These are phyloP conservation scores for Drosophila navojoa DNA, from an alignment of 1,140 invertebrate genomes.

Conservation along the genomic window DNA sequence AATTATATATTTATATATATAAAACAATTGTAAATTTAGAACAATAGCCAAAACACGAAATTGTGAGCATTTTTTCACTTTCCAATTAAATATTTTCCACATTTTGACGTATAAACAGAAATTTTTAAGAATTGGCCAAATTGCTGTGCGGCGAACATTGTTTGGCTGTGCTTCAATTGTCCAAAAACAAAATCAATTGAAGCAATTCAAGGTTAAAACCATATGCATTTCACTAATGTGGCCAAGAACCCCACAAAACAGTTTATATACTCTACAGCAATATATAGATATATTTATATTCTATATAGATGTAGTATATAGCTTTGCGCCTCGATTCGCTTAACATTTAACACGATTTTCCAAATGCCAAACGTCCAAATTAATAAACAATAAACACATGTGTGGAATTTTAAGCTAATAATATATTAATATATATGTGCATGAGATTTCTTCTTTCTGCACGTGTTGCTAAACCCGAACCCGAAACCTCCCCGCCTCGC, in stretches of 20 bases:
- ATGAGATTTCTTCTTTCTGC: conserved; percentile 17
- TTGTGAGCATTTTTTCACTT: conserved; percentile 17
- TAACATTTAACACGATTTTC: conserved; percentile 44
- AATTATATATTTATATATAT: neutral
- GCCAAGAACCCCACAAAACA: conserved; percentile 54
- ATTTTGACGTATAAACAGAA: conserved; percentile 31
- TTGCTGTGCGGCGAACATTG: conserved; percentile 14
- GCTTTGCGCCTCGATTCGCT: conserved; percentile 49
- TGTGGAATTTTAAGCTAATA: conserved; percentile 13
- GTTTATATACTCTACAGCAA: conserved; percentile 5
- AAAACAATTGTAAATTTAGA: conserved; percentile 21
- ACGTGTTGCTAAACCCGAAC: neutral
- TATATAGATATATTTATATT: conserved; percentile 17
- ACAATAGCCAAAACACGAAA: conserved; percentile 15
- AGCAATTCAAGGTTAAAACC: conserved; percentile 58
- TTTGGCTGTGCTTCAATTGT: conserved; percentile 41
- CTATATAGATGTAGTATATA: conserved; percentile 20
- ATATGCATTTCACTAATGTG: conserved; percentile 61
- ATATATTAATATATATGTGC: conserved; percentile 11
- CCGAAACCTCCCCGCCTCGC: neutral
- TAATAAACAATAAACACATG: conserved; percentile 37
- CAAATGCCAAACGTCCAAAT: conserved; percentile 38
- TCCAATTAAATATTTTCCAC: conserved; percentile 40
- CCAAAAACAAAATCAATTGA: conserved; percentile 41
- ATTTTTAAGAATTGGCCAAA: conserved; percentile 13